A percentile compares a stretch with the other conserved stretches of the same genome.
phyloP scores from a whole-genome alignment of 2,797 vertebrate species.

The Intellagama lesueurii region DNA sequence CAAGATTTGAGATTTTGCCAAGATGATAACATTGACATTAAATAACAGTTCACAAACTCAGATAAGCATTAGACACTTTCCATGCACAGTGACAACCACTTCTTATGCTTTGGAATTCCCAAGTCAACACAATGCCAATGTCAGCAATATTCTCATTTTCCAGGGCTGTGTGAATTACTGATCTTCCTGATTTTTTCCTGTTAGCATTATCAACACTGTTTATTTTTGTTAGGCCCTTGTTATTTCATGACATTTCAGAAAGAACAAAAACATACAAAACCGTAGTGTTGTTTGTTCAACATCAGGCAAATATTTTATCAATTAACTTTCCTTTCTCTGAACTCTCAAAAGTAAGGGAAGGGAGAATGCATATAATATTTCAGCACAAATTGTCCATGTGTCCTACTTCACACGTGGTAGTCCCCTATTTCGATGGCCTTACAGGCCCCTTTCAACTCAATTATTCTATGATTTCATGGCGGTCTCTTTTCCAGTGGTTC shows the following conservation, averaged over 20 bases:
- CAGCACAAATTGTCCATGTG: too few relatives aligned
- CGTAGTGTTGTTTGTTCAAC: neutral
- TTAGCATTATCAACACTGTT: neutral
- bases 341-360: too few relatives aligned
- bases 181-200: neutral
- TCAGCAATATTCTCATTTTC: neutral
- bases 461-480: too few relatives aligned
- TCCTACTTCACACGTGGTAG: too few relatives aligned
- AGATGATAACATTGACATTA: conserved; percentile 13
- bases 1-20: conserved; percentile 6
- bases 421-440: too few relatives aligned
- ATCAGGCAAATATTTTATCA: neutral
- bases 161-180: neutral
- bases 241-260: neutral
- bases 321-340: neutral
- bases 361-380: too few relatives aligned
- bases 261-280: neutral
- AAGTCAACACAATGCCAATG: neutral
- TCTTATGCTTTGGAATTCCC: neutral
- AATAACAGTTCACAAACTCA: neutral
- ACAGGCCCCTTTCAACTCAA: too few relatives aligned
- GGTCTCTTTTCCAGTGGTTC: too few relatives aligned
- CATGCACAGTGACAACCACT: neutral
- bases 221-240: neutral
- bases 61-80: conserved; percentile 15